A percentile compares a stretch with the other conserved stretches of the same genome.
Conservation (phyloP, 2,797 vertebrate genomes). For the Rhadinocentrus ornatus region DNA sequence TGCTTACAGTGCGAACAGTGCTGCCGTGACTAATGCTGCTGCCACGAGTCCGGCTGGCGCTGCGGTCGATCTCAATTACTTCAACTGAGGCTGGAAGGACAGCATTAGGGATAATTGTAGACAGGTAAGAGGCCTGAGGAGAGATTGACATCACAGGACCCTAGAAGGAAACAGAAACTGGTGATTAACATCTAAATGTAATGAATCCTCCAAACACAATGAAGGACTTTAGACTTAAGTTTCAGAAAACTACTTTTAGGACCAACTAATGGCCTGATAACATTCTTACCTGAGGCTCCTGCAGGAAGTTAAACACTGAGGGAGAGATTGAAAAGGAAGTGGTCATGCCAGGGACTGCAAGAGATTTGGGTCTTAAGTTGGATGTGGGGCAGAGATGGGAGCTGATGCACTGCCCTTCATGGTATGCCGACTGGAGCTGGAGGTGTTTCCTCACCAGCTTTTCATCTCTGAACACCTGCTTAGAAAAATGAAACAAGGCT, state of each 20-base stretch:
- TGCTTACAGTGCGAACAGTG: constrained; percentile 83
- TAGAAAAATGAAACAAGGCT: constrained; percentile 17
- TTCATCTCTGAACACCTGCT: constrained; percentile 79
- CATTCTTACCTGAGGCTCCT: constrained; percentile 77
- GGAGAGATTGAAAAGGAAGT: constrained; percentile 74
- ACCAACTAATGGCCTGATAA: background rate
- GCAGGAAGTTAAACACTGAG: constrained; percentile 73
- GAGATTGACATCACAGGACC: constrained; percentile 97
- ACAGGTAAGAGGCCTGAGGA: constrained; percentile 96
- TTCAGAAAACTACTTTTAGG: constrained; percentile 5
- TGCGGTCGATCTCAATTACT: constrained; percentile 90
- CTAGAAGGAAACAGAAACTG: constrained; percentile 41
- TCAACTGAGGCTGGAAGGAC: constrained; percentile 91
- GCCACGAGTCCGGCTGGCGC: constrained; percentile 79
- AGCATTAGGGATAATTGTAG: constrained; percentile 97
- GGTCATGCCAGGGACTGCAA: constrained; percentile 92
- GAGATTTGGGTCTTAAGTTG: constrained; percentile 88
- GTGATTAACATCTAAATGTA: constrained; percentile 9
- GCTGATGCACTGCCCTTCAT: constrained; percentile 82
- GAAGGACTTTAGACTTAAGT: background rate
- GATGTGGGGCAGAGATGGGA: constrained; percentile 72
- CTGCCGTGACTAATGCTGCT: constrained; percentile 51
- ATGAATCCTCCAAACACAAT: background rate
- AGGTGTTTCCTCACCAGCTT: constrained; percentile 85
- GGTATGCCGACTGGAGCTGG: constrained; percentile 83